Evolutionary conservation across 2,888 invertebrate genomes (phyloP).

Genomic region (Acronicta aceris): DNA sequence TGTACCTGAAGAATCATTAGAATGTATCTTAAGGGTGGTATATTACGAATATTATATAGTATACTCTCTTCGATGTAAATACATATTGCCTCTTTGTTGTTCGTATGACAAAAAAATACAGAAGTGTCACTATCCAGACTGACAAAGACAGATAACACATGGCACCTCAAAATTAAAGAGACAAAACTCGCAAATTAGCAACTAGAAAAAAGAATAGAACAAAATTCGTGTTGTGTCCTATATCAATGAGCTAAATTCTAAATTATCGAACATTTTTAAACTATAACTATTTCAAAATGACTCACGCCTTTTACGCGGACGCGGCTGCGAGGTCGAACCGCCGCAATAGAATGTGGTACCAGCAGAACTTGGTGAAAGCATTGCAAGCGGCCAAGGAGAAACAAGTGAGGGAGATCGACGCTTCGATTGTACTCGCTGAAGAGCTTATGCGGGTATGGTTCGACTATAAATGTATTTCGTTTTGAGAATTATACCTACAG

Average conservation of each 20-base stretch:
- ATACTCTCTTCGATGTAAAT: too few relatives aligned
- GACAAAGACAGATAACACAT: constrained; percentile 10
- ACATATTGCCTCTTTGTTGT: too few relatives aligned
- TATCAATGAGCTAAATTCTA: constrained; percentile 14
- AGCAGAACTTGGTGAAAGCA: constrained; percentile 70
- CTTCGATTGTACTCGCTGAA: constrained; percentile 71
- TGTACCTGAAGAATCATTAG: too few relatives aligned
- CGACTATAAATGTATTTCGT: neutral
- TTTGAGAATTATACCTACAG: neutral
- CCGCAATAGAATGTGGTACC: constrained; percentile 75
- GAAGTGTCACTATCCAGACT: constrained; percentile 10
- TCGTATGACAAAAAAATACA: constrained; percentile 2
- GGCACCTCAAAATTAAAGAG: constrained; percentile 20
- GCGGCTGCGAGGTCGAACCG: constrained; percentile 61
- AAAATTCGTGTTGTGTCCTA: neutral
- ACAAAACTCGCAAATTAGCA: neutral
- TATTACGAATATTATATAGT: too few relatives aligned
- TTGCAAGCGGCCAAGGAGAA: constrained; percentile 75
- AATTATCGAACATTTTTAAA: neutral
- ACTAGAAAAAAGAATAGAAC: constrained; percentile 2
- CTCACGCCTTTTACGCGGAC: constrained; percentile 69
- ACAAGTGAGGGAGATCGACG: constrained; percentile 75
- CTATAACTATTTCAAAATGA: constrained; percentile 51
- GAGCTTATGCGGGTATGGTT: constrained; percentile 68
- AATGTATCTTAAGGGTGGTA: too few relatives aligned